These are phyloP conservation scores for Ichneumoninae sp. DNA, from an alignment of 2,888 invertebrate species.

Conservation along the genomic window DNA sequence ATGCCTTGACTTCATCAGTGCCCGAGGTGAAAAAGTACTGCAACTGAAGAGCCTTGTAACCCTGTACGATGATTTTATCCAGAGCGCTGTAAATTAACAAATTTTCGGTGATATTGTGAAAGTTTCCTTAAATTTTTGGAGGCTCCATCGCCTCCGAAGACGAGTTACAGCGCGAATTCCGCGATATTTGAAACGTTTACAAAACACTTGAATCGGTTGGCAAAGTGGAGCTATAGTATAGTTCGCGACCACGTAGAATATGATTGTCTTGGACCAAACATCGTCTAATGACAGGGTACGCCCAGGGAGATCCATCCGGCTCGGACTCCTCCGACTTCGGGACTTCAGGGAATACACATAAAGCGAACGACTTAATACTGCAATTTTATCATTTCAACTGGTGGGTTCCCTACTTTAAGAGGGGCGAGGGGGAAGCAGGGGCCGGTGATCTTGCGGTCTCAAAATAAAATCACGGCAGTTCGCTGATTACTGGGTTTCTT, in stretches of 20 bases:
- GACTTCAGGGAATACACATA: slow-evolving; percentile 84
- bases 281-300: slow-evolving; percentile 83
- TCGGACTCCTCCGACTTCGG: slow-evolving; percentile 74
- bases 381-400: slow-evolving; percentile 84
- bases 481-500: slow-evolving; percentile 76
- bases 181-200: slow-evolving; percentile 65
- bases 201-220: slow-evolving; percentile 71
- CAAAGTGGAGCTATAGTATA: slow-evolving; percentile 74
- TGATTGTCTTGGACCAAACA: slow-evolving; percentile 81
- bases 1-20: slow-evolving; percentile 99
- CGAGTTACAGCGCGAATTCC: slow-evolving; percentile 68
- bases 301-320: slow-evolving; percentile 72
- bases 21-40: slow-evolving; percentile 99
- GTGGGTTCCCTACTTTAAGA: slow-evolving; percentile 66
- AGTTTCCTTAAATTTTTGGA: slow-evolving; percentile 7
- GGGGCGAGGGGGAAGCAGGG: slow-evolving; percentile 37
- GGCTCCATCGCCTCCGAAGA: slow-evolving; percentile 9
- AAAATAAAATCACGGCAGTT: slow-evolving; percentile 83
- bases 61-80: slow-evolving; percentile 98
- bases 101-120: slow-evolving; percentile 11
- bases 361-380: slow-evolving; percentile 84
- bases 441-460: slow-evolving; percentile 81
- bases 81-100: slow-evolving; percentile 89
- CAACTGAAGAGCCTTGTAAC: slow-evolving; percentile 97
- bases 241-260: slow-evolving; percentile 75